A percentile compares a stretch with the other conserved stretches of the same genome.
Conservation (phyloP, 2,888 invertebrate species). For the Phanerotoma sp. region DNA sequence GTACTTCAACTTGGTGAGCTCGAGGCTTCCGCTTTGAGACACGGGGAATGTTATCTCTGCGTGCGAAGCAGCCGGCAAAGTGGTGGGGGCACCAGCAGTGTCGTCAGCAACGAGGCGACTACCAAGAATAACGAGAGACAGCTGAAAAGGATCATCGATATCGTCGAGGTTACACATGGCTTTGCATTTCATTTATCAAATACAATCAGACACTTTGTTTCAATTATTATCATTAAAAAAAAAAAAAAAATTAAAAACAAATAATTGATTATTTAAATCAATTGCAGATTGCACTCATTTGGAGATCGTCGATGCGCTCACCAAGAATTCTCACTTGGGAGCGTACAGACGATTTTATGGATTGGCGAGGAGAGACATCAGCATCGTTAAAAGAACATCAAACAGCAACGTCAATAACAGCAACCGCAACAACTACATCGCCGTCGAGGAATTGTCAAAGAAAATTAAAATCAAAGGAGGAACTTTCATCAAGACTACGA, state of each 20-base stretch:
- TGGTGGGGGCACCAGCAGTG: slow-evolving; percentile 38
- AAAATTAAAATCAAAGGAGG: slow-evolving; percentile 11
- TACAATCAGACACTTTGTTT: not conserved
- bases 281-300: slow-evolving; percentile 54
- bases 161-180: slow-evolving; percentile 50
- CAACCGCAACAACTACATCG: slow-evolving; percentile 6
- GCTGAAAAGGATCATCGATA: slow-evolving; percentile 36
- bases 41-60: slow-evolving; percentile 68
- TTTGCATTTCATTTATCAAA: slow-evolving; percentile 20
- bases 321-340: slow-evolving; percentile 56
- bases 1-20: slow-evolving; percentile 67
- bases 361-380: slow-evolving; percentile 52
- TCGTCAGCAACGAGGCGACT: slow-evolving; percentile 16
- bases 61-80: slow-evolving; percentile 54
- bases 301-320: slow-evolving; percentile 57
- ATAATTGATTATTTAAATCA: not conserved
- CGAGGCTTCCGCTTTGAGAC: slow-evolving; percentile 63
- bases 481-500: not conserved
- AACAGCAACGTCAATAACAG: slow-evolving; percentile 3
- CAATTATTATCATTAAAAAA: not conserved
- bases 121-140: slow-evolving; percentile 22
- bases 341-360: slow-evolving; percentile 56
- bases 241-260: not conserved
- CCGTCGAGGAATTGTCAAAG: slow-evolving; percentile 42
- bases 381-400: slow-evolving; percentile 29